These are phyloP conservation scores for Aricia artaxerxes DNA, from an alignment of 2,888 invertebrate genomes.

Conservation along the genomic window DNA sequence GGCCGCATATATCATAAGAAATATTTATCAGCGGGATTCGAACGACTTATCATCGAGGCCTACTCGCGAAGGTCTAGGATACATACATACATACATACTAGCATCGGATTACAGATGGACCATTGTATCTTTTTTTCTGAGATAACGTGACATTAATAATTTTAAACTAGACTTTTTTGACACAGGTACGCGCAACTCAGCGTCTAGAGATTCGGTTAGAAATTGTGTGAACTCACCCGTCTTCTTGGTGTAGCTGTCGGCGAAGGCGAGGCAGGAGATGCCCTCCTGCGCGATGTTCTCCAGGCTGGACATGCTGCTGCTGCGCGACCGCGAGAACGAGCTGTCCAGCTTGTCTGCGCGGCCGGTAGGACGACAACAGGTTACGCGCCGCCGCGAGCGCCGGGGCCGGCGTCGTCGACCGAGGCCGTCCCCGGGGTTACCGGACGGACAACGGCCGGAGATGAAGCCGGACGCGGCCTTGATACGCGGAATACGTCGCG, in stretches of 20 bases:
- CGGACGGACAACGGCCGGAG: neutral
- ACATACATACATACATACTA: too few relatives aligned
- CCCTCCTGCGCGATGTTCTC: constrained; percentile 98
- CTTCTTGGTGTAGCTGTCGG: constrained; percentile 96
- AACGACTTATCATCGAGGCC: too few relatives aligned
- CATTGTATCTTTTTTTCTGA: too few relatives aligned
- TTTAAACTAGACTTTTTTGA: too few relatives aligned
- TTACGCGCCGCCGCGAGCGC: constrained; percentile 48
- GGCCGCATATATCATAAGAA: too few relatives aligned
- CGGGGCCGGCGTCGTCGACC: neutral
- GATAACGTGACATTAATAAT: too few relatives aligned
- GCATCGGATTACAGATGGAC: too few relatives aligned
- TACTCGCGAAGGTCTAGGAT: too few relatives aligned
- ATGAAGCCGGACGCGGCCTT: neutral
- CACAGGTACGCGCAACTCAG: too few relatives aligned
- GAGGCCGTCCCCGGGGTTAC: neutral
- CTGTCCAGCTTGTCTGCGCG: constrained; percentile 97
- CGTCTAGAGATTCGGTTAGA: neutral
- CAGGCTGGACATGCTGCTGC: constrained; percentile 98
- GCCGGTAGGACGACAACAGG: constrained; percentile 74
- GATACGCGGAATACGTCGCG: neutral
- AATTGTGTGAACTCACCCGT: constrained; percentile 84
- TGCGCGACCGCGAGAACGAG: constrained; percentile 97
- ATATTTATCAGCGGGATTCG: too few relatives aligned
- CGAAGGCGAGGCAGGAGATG: constrained; percentile 97